Conservation (phyloP, 2,888 invertebrate genomes). For the Nephrotoma appendiculata region DNA sequence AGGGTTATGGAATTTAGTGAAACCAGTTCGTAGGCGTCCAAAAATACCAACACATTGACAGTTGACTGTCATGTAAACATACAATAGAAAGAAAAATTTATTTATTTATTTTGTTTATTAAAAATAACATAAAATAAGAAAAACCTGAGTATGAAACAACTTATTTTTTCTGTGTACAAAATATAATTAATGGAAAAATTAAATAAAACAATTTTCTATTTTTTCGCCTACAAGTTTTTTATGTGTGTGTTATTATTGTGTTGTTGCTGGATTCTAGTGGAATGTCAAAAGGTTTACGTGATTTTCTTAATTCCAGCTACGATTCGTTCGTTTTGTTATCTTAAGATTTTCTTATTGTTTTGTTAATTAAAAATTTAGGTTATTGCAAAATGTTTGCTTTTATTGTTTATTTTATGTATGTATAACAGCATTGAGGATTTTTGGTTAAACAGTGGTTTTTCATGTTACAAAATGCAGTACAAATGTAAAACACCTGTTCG, state of each 20-base stretch:
- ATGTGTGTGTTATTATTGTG: not conserved
- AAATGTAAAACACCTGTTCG: not conserved
- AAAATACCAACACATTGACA: not conserved
- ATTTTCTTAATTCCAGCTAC: not conserved
- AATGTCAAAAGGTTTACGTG: not conserved
- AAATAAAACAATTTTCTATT: not conserved
- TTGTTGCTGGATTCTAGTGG: not conserved
- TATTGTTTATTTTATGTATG: not conserved
- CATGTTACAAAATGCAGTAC: not conserved
- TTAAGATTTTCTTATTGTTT: not conserved
- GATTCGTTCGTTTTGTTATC: not conserved
- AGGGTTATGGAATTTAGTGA: not conserved
- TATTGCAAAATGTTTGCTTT: not conserved
- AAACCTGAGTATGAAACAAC: not conserved
- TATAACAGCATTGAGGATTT: not conserved
- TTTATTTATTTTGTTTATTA: not conserved
- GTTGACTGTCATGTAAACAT: not conserved
- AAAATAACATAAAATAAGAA: not conserved
- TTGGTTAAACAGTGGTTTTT: not conserved
- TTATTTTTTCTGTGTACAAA: not conserved
- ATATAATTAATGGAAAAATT: not conserved
- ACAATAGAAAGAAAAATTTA: not conserved
- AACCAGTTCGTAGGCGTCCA: not conserved
- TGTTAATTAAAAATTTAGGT: not conserved
- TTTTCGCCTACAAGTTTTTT: not conserved